A percentile compares a stretch with the other conserved stretches of the same genome.
phyloP scores from a whole-genome alignment of 1,140 invertebrate genomes.

The Bombus pyrosoma region DNA sequence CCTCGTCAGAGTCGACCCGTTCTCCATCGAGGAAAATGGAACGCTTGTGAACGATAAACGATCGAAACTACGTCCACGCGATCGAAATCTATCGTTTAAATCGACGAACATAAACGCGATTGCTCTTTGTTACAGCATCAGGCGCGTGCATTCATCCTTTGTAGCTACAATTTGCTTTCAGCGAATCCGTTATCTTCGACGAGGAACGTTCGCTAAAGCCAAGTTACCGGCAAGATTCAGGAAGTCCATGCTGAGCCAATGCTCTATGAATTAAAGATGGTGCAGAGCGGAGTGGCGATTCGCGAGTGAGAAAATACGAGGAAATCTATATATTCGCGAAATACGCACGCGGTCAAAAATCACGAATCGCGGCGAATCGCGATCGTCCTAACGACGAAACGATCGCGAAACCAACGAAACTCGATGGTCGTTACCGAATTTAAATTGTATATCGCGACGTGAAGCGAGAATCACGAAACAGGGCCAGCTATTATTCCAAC shows the following conservation, averaged over 20 bases:
- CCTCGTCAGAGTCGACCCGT: not conserved
- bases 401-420: not conserved
- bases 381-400: not conserved
- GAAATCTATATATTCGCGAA: not conserved
- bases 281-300: not conserved
- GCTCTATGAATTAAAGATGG: conserved; percentile 55
- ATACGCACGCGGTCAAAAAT: too few relatives aligned
- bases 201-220: not conserved
- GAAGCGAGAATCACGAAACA: not conserved
- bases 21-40: not conserved
- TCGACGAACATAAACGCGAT: not conserved
- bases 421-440: conserved; percentile 7
- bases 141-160: not conserved
- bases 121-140: conserved; percentile 1
- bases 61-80: not conserved
- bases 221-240: not conserved
- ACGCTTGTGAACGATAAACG: not conserved
- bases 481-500: conserved; percentile 8
- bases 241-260: not conserved
- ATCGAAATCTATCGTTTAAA: conserved; percentile 13
- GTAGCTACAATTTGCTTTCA: conserved; percentile 4
- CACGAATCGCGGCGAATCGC: too few relatives aligned
- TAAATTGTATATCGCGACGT: conserved; percentile 17
- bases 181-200: not conserved
- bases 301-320: not conserved